Evolutionary conservation across 1,140 invertebrate genomes (phyloP).

Genomic region (Helicoverpa armigera): DNA sequence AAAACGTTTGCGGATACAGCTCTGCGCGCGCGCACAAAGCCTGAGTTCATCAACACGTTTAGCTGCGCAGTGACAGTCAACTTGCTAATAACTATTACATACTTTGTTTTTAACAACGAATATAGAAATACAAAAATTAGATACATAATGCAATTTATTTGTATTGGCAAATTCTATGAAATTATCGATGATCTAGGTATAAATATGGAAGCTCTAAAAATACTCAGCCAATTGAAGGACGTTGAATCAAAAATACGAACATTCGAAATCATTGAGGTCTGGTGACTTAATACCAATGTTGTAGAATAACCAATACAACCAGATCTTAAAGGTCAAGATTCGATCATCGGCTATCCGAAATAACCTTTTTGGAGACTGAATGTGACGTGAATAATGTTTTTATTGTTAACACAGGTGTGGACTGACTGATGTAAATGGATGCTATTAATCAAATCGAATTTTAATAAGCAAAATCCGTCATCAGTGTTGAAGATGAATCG

Average conservation of each 20-base stretch:
- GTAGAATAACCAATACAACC: conserved; percentile 35
- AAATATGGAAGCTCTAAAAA: too few species aligned
- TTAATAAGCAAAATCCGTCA: too few species aligned
- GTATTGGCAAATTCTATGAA: too few species aligned
- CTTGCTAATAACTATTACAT: not conserved
- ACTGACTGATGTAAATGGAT: too few species aligned
- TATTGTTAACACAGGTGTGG: too few species aligned
- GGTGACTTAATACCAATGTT: conserved; percentile 30
- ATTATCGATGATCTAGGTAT: too few species aligned
- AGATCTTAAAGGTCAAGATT: conserved; percentile 30
- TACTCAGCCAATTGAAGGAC: not conserved
- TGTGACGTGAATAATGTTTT: not conserved
- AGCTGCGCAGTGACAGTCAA: not conserved
- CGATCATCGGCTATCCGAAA: not conserved
- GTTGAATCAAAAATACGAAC: not conserved
- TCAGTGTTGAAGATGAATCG: too few species aligned
- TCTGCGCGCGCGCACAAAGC: conserved; percentile 39
- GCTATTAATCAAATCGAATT: too few species aligned
- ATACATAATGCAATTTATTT: not conserved
- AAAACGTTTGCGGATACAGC: conserved; percentile 50
- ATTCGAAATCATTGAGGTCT: not conserved
- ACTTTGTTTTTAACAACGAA: not conserved
- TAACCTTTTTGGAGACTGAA: not conserved
- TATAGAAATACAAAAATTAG: not conserved
- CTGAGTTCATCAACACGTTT: conserved; percentile 52